A percentile compares a stretch with the other conserved stretches of the same genome.
These are phyloP conservation scores for Crypturellus undulatus DNA, from an alignment of 2,113 vertebrate genomes.

Conservation along the genomic window DNA sequence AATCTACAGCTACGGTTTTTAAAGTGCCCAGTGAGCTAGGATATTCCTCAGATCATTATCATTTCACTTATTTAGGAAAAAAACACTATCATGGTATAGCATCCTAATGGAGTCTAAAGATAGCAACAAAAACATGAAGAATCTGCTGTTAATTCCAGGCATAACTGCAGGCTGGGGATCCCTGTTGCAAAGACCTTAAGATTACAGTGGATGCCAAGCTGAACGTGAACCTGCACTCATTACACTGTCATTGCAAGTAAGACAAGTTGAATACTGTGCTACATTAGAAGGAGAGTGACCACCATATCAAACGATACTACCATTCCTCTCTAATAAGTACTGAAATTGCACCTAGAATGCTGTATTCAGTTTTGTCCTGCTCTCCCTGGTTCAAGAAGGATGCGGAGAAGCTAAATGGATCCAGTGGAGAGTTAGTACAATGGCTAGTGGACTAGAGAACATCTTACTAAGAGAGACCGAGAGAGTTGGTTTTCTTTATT, in stretches of 20 bases:
- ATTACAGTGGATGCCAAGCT: too few species aligned
- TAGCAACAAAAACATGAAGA: neutral
- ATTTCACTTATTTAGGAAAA: neutral
- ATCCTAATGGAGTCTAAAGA: neutral
- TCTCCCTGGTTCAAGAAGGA: neutral
- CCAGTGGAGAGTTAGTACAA: neutral
- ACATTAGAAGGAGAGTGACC: too few species aligned
- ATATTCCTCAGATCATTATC: neutral
- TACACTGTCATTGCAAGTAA: too few species aligned
- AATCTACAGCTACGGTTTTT: neutral
- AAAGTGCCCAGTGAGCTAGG: neutral
- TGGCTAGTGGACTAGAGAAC: fast-evolving
- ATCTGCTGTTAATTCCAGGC: neutral
- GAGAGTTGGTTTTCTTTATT: neutral
- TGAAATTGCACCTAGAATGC: neutral
- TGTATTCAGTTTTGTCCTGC: neutral
- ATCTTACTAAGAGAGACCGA: too few species aligned
- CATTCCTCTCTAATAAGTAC: neutral
- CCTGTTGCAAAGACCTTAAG: too few species aligned
- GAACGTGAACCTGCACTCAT: too few species aligned
- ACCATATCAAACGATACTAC: neutral
- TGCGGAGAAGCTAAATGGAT: neutral
- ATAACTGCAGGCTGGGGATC: too few species aligned
- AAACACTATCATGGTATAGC: neutral
- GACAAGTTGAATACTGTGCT: too few species aligned